Percentiles rank a stretch among this genome's conserved stretches.
Conservation (phyloP, 2,888 invertebrate species). For the Eupithecia insigniata region DNA sequence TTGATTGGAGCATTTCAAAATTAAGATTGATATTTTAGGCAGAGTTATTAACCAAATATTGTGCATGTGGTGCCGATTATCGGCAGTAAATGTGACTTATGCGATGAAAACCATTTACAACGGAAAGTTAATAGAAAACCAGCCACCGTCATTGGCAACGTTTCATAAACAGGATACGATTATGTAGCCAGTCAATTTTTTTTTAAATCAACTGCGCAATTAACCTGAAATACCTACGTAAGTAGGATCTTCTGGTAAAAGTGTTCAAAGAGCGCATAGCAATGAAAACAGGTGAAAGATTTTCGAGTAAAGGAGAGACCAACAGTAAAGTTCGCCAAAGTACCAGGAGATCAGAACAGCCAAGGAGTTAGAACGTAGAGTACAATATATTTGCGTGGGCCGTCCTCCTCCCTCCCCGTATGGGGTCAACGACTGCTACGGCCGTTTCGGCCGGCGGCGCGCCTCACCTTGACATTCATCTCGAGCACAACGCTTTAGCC, state of each 20-base stretch:
- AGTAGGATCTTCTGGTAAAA: constrained; percentile 2
- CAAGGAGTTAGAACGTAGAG: constrained; percentile 74
- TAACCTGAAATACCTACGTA: not conserved
- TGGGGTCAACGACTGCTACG: constrained; percentile 78
- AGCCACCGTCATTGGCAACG: constrained; percentile 55
- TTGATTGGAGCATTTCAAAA: not conserved
- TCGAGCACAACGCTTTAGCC: constrained; percentile 76
- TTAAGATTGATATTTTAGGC: not conserved
- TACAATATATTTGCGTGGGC: constrained; percentile 80
- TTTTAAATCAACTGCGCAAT: not conserved
- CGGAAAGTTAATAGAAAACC: constrained; percentile 53
- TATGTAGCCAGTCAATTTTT: too few species aligned
- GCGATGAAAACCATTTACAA: constrained; percentile 37
- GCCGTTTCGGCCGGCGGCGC: constrained; percentile 82
- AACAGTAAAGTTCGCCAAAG: constrained; percentile 59
- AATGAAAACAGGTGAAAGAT: constrained; percentile 16
- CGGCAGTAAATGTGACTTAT: constrained; percentile 52
- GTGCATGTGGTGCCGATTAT: constrained; percentile 35
- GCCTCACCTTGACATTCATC: constrained; percentile 85
- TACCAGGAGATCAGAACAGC: constrained; percentile 74
- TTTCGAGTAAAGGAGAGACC: constrained; percentile 53
- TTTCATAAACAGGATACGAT: constrained; percentile 56
- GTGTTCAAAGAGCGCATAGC: not conserved
- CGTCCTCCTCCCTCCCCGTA: constrained; percentile 63
- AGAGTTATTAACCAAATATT: constrained; percentile 21